These are phyloP conservation scores for Phalacrocorax pelagicus DNA, from an alignment of 2,113 vertebrate genomes.

Conservation along the genomic window DNA sequence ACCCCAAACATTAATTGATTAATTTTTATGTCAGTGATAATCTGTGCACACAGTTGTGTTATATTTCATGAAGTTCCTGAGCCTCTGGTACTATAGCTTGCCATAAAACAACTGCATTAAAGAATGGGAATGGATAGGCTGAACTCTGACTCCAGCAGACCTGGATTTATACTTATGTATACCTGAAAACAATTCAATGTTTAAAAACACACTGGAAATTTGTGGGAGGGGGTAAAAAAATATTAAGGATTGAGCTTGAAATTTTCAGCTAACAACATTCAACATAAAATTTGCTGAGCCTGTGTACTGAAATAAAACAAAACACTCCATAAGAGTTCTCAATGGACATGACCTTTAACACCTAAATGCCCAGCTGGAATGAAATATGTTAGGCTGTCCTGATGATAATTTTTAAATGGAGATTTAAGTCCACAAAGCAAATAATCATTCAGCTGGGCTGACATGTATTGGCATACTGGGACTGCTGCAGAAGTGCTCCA, in stretches of 20 bases:
- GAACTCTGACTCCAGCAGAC: neutral
- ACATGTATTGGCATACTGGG: neutral
- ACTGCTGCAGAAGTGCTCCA: neutral
- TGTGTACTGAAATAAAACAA: neutral
- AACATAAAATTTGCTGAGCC: neutral
- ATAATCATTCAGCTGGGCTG: neutral
- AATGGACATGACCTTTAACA: neutral
- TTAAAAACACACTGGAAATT: neutral
- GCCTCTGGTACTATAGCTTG: neutral
- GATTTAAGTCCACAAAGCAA: neutral
- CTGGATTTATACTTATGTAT: neutral
- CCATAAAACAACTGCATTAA: neutral
- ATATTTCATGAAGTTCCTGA: neutral
- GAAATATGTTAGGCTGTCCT: neutral
- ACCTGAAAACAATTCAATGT: neutral
- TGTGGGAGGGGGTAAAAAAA: neutral
- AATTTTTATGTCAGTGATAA: neutral
- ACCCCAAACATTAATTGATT: neutral
- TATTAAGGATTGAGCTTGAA: neutral
- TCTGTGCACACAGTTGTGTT: neutral
- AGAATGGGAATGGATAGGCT: neutral
- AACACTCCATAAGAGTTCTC: neutral
- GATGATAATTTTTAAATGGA: neutral
- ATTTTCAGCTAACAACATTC: neutral
- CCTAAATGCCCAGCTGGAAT: neutral